phyloP scores from a whole-genome alignment of 1,140 invertebrate species.

The Adelges cooleyi region DNA sequence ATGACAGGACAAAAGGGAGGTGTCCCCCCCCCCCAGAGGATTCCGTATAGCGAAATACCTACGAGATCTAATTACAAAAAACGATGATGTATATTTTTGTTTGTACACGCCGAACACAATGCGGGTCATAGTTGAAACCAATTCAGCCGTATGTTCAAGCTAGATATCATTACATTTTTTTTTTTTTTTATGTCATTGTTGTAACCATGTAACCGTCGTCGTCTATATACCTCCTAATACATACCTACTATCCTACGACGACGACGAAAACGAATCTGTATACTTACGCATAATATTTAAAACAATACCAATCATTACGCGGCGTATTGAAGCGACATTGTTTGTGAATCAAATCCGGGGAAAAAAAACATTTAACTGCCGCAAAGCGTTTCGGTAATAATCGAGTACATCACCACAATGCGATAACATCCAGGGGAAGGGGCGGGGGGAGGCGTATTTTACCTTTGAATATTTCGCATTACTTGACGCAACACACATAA shows the following conservation, averaged over 20 bases:
- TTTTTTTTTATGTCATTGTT: slow-evolving; percentile 25
- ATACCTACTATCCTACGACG: too few species aligned
- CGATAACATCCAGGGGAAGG: not conserved
- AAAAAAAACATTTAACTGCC: not conserved
- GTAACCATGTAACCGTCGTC: too few species aligned
- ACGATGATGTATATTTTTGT: slow-evolving; percentile 22
- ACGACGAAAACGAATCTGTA: too few species aligned
- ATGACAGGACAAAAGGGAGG: slow-evolving; percentile 18
- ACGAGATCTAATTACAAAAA: slow-evolving; percentile 26
- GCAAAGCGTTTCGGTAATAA: not conserved
- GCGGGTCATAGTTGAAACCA: slow-evolving; percentile 27
- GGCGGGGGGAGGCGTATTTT: not conserved
- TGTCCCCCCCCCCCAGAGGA: not conserved
- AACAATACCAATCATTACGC: too few species aligned
- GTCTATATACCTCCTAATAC: too few species aligned
- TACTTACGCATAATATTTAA: too few species aligned
- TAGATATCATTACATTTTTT: slow-evolving; percentile 12
- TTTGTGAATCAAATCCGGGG: too few species aligned
- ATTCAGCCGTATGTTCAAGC: slow-evolving; percentile 10
- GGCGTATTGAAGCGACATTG: too few species aligned
- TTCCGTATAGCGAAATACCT: not conserved
- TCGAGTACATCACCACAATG: not conserved
- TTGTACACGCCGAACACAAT: slow-evolving; percentile 4
- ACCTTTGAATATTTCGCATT: slow-evolving; percentile 24
- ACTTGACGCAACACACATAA: not conserved